Evolutionary conservation across 2,797 vertebrate genomes (phyloP).

Genomic region (Danionella dracula): DNA sequence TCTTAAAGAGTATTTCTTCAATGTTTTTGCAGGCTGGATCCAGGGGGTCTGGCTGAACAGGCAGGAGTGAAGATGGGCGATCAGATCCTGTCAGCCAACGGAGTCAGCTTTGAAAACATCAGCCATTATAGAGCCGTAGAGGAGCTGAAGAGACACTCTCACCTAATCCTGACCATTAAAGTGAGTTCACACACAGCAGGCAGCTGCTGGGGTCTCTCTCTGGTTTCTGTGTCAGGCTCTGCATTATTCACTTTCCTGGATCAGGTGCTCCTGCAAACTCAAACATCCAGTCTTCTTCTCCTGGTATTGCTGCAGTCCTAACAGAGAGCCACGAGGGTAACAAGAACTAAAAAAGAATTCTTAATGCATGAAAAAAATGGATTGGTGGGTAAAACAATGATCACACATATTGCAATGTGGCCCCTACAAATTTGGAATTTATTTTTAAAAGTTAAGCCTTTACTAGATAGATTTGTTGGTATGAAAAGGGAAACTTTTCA

Average conservation of each 20-base stretch:
- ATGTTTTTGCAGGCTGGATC: constrained; percentile 75
- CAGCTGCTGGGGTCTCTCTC: not conserved
- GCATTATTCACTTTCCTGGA: constrained; percentile 73
- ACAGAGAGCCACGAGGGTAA: too few relatives aligned
- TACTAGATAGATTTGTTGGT: too few relatives aligned
- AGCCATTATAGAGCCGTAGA: constrained; percentile 92
- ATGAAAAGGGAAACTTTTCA: too few relatives aligned
- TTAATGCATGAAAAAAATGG: too few relatives aligned
- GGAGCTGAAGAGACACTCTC: constrained; percentile 88
- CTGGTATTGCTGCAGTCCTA: too few relatives aligned
- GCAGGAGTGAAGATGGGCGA: constrained; percentile 92
- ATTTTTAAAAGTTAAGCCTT: too few relatives aligned
- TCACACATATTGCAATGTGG: too few relatives aligned
- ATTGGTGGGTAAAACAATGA: too few relatives aligned
- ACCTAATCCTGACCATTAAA: constrained; percentile 91
- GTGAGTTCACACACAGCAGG: constrained; percentile 56
- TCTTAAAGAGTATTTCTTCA: too few relatives aligned
- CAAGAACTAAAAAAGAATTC: too few relatives aligned
- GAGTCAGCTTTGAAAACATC: constrained; percentile 88
- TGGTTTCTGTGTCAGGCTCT: constrained; percentile 52
- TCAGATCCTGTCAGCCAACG: constrained; percentile 93
- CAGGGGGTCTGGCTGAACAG: constrained; percentile 85
- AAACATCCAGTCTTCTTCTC: not conserved
- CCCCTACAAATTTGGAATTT: too few relatives aligned
- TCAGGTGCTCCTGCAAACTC: constrained; percentile 56